A percentile compares a stretch with the other conserved stretches of the same genome.
These are phyloP conservation scores for Andricus quercusramuli DNA, from an alignment of 2,888 invertebrate genomes.

Conservation along the genomic window DNA sequence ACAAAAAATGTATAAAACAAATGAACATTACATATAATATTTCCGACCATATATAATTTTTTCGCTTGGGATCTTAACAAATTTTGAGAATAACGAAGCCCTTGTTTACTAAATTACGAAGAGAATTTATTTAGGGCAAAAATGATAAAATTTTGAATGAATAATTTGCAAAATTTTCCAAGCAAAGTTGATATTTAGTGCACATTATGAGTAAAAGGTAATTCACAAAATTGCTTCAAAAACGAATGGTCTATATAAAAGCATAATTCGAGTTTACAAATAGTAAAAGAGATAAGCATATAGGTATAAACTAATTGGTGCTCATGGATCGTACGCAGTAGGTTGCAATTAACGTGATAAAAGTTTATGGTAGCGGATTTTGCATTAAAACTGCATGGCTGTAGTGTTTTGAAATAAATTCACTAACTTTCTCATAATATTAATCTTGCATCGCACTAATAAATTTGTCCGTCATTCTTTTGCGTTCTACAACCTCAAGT, in stretches of 20 bases:
- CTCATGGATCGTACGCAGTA: conserved; percentile 27
- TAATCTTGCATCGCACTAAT: conserved; percentile 47
- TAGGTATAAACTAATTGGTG: background rate
- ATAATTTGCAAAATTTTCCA: background rate
- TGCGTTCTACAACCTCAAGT: conserved; percentile 23
- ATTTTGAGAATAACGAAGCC: too few relatives aligned
- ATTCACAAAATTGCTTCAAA: background rate
- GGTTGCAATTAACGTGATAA: conserved; percentile 31
- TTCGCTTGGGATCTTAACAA: too few relatives aligned
- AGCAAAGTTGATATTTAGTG: background rate
- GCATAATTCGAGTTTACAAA: conserved; percentile 14
- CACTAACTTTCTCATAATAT: conserved; percentile 37
- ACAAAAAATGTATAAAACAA: too few relatives aligned
- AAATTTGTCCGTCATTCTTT: conserved; percentile 45
- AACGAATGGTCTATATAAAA: background rate
- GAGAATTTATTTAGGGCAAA: too few relatives aligned
- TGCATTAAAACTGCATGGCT: conserved; percentile 1
- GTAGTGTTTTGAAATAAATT: conserved; percentile 20
- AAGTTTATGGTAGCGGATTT: conserved; percentile 16
- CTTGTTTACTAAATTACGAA: too few relatives aligned
- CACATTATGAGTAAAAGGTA: background rate
- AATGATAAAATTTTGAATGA: too few relatives aligned
- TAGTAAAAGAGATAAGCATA: background rate
- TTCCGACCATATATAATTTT: too few relatives aligned
- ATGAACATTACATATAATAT: too few relatives aligned